Percentiles rank a stretch among this genome's conserved stretches.
phyloP scores from a whole-genome alignment of 2,888 invertebrate species.

The Lypha dubia region DNA sequence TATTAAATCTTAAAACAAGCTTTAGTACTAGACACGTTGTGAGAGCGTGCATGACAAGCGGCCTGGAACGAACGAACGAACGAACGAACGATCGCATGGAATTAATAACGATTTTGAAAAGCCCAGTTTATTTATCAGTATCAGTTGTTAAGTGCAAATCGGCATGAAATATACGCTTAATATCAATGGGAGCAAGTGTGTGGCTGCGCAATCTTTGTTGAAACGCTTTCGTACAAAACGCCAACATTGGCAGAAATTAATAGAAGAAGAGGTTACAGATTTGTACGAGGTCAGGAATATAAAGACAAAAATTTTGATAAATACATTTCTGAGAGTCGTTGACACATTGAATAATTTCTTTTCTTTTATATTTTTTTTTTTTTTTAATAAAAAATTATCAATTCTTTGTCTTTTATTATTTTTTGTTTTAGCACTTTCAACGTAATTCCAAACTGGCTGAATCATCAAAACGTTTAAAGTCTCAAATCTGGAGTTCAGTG shows the following conservation, averaged over 20 bases:
- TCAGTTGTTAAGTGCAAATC: conserved; percentile 39
- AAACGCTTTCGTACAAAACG: conserved; percentile 77
- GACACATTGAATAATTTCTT: background rate
- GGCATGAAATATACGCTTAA: conserved; percentile 61
- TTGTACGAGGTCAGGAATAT: conserved; percentile 76
- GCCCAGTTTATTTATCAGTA: conserved; percentile 9
- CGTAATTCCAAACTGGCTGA: conserved; percentile 90
- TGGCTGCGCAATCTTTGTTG: conserved; percentile 71
- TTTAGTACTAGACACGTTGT: conserved; percentile 35
- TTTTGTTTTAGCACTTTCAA: conserved; percentile 88
- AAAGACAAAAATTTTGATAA: conserved; percentile 4
- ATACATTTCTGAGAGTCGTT: no score
- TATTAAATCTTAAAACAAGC: conserved; percentile 14
- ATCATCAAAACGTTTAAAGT: conserved; percentile 92
- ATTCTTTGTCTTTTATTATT: conserved; percentile 36
- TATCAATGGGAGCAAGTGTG: conserved; percentile 54
- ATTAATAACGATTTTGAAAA: conserved; percentile 35
- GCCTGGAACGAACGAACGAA: conserved; percentile 17
- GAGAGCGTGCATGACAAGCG: conserved; percentile 31
- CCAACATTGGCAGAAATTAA: conserved; percentile 73
- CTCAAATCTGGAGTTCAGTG: conserved; percentile 98
- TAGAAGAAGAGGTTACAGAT: conserved; percentile 76
- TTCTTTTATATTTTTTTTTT: background rate
- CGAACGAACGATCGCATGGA: conserved; percentile 32
- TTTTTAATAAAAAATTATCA: background rate